A percentile compares a stretch with the other conserved stretches of the same genome.
phyloP scores from a whole-genome alignment of 2,113 vertebrate species.

The Phrynocephalus versicolor region DNA sequence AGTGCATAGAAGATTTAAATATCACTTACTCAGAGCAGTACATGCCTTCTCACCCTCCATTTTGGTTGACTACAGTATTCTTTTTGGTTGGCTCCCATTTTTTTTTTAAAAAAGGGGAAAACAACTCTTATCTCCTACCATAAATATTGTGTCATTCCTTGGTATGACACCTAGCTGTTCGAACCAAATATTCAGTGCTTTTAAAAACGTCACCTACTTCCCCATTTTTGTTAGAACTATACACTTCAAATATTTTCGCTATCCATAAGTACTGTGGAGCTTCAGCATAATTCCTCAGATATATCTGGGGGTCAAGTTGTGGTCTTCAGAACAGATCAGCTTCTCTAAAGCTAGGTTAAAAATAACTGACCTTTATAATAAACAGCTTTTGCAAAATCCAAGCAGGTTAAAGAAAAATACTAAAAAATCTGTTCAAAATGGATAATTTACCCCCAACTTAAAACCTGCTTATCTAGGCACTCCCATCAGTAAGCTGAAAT shows the following conservation, averaged over 20 bases:
- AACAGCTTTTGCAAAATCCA: conserved; percentile 66
- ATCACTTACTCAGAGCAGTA: conserved; percentile 32
- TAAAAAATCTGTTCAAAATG: conserved; percentile 64
- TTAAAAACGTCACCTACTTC: conserved; percentile 43
- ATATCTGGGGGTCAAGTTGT: conserved; percentile 52
- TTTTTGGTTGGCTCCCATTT: conserved; percentile 22
- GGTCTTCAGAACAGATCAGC: conserved; percentile 45
- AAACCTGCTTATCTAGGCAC: conserved; percentile 67
- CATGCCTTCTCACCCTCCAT: conserved; percentile 11
- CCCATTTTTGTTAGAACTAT: conserved; percentile 48
- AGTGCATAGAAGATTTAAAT: conserved; percentile 32
- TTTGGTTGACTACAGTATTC: conserved; percentile 31
- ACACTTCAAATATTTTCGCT: conserved; percentile 39
- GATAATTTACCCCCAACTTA: conserved; percentile 75
- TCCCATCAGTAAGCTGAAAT: conserved; percentile 68
- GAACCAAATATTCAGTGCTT: conserved; percentile 57
- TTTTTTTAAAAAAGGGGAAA: conserved; percentile 42
- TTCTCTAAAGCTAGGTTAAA: conserved; percentile 48
- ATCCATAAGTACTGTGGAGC: conserved; percentile 34
- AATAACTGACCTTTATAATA: conserved; percentile 73
- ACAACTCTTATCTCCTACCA: conserved; percentile 18
- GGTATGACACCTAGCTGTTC: conserved; percentile 36
- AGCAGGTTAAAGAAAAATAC: conserved; percentile 47
- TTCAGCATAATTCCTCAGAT: conserved; percentile 56
- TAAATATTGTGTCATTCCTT: conserved; percentile 38